Evolutionary conservation across 37 sponge, comb jelly and placozoan genomes (phyloP).

Genomic region (Beroe forskalii): DNA sequence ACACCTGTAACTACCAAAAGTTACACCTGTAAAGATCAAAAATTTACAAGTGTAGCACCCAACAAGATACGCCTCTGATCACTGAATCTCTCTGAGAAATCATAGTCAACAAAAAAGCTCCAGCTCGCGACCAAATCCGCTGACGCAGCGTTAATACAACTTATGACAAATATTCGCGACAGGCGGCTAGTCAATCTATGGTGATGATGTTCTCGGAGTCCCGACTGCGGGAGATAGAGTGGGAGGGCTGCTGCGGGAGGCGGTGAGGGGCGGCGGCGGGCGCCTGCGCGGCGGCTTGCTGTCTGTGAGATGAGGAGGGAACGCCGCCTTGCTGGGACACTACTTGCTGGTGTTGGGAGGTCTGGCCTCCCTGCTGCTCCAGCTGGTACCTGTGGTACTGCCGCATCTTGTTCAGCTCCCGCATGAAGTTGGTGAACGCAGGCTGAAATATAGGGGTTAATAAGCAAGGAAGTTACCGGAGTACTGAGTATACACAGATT

Average conservation of each 20-base stretch:
- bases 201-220: constrained; percentile 30
- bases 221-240: background rate
- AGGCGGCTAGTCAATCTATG: constrained; percentile 23
- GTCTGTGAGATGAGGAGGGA: background rate
- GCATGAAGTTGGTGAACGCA: constrained; percentile 57
- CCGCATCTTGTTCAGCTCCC: constrained; percentile 62
- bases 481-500: no score
- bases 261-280: background rate
- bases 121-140: no score
- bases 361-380: background rate
- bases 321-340: background rate
- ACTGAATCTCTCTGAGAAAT: no score
- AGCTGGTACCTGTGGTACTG: constrained; percentile 27
- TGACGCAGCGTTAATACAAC: no score
- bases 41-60: no score
- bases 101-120: no score
- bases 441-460: constrained; percentile 61
- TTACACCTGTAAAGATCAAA: no score
- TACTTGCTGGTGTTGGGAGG: background rate
- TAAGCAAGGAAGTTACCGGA: background rate
- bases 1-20: no score
- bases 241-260: background rate
- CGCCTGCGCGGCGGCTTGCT: background rate
- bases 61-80: no score
- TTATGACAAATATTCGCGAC: background rate